Conservation (phyloP, 2,797 vertebrate genomes). For the Champsocephalus esox region DNA sequence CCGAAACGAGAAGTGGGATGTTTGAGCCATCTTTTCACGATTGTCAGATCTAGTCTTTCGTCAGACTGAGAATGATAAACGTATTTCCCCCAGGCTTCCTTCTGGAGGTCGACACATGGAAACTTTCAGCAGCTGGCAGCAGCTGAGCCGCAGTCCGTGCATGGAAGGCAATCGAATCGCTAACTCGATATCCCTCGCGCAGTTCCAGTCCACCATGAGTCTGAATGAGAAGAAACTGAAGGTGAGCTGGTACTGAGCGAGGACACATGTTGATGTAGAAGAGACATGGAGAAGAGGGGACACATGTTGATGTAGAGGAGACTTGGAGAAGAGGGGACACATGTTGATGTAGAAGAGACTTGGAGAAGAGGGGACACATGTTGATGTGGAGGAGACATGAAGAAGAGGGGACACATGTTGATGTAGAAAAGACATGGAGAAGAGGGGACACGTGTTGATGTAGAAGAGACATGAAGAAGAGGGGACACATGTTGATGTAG, state of each 20-base stretch:
- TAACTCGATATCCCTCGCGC: slow-evolving; percentile 52
- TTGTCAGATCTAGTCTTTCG: slow-evolving; percentile 31
- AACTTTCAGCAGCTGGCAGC: slow-evolving; percentile 68
- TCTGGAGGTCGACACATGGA: slow-evolving; percentile 61
- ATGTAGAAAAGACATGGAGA: no score
- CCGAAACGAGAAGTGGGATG: slow-evolving; percentile 2
- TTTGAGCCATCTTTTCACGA: background rate
- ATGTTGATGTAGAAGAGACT: no score
- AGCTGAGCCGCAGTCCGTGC: slow-evolving; percentile 68
- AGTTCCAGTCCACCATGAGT: slow-evolving; percentile 72
- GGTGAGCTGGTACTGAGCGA: slow-evolving; percentile 42
- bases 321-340: no score
- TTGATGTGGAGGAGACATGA: no score
- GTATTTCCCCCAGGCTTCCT: slow-evolving; percentile 54
- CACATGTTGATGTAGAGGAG: no score
- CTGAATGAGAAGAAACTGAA: slow-evolving; percentile 79
- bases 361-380: no score
- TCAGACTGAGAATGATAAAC: slow-evolving; percentile 41
- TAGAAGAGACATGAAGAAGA: no score
- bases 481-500: no score
- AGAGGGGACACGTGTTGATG: no score
- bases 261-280: no score
- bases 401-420: no score
- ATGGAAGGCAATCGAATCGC: slow-evolving; percentile 59
- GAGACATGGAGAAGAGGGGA: no score